A percentile compares a stretch with the other conserved stretches of the same genome.
These are phyloP conservation scores for Drosophila aldrichi DNA, from an alignment of 2,888 invertebrate genomes.

Conservation along the genomic window DNA sequence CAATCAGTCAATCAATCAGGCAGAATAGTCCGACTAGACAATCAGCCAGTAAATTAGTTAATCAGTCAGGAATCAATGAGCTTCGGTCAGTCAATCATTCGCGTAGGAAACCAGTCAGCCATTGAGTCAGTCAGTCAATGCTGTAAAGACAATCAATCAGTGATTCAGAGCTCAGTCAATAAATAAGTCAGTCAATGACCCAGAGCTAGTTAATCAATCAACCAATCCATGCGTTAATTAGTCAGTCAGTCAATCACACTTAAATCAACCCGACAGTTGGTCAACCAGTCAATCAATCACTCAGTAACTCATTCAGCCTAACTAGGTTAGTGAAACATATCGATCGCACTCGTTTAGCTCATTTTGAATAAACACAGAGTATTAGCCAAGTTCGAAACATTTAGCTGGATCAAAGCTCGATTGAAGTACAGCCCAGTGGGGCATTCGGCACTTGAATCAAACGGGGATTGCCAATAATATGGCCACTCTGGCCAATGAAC, in stretches of 20 bases:
- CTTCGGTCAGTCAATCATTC: not conserved
- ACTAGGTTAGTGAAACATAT: no score
- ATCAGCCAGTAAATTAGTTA: not conserved
- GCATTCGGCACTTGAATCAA: slow-evolving; percentile 8
- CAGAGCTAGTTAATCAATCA: no score
- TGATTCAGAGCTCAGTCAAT: not conserved
- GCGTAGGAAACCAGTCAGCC: not conserved
- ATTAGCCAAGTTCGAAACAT: not conserved
- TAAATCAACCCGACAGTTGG: not conserved
- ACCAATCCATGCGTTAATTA: not conserved
- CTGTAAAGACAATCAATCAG: not conserved
- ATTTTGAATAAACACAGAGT: not conserved
- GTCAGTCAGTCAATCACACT: not conserved
- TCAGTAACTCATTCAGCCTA: no score
- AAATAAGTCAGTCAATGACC: no score
- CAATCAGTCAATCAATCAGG: no score
- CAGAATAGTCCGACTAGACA: no score
- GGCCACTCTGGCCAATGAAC: slow-evolving; percentile 51
- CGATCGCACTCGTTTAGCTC: not conserved
- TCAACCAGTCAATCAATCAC: not conserved
- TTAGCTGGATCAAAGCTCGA: not conserved
- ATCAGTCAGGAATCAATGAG: not conserved
- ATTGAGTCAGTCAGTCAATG: not conserved
- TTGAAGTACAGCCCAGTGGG: not conserved
- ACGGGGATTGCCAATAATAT: slow-evolving; percentile 39